Evolutionary conservation across 2,888 invertebrate species (phyloP), one percentile per base, ranked within the genome.

Genomic region (Campaea margaritaria): DNA sequence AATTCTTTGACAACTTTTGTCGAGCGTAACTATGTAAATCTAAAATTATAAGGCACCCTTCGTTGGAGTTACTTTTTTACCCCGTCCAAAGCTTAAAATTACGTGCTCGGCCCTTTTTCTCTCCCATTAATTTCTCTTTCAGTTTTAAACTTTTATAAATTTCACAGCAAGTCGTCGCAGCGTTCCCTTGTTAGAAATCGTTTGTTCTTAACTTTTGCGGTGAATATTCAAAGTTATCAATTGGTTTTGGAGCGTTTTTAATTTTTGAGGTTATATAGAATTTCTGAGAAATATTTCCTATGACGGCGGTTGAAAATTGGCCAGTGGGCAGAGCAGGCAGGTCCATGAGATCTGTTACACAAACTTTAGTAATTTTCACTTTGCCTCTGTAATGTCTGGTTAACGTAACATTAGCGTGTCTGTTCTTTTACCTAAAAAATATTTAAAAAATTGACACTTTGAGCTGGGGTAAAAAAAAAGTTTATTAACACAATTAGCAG

Each of bases 181-280:
- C 47, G 51, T 51, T 51, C 43, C 53, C 52, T 59, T 43, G 58
- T 65, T 60, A 62, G 27, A 48, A 50, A 41, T 14, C 62, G 55
- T 44, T 65, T 68, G 64, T 68, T 68, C 58, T 50, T 39, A 63
- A 64, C 55, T 56, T 48, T 42, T 57, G 62, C 49, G 57, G 63
- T 56, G 58, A 44, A 49, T 36, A 53, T 14, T 48, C 31, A 46
- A 52, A 64, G 48, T 58, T 58, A 55, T 56, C 41, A 55, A 60
- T 56, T 60, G 55, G 53, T 61, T 52, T 36, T 27, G 38, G 31
- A 45, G 39, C 12, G 14, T 15, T 42, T 28, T 11, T 28, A 43
- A 38, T 54, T 67, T 58, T 52, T 42, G 46, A 36, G 39, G 13
- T 42, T 12, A 53, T 38, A 13, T 16, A 16, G 58, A 47, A 55